These are phyloP conservation scores for Rafetus swinhoei DNA, from an alignment of 2,113 vertebrate species.

Conservation along the genomic window DNA sequence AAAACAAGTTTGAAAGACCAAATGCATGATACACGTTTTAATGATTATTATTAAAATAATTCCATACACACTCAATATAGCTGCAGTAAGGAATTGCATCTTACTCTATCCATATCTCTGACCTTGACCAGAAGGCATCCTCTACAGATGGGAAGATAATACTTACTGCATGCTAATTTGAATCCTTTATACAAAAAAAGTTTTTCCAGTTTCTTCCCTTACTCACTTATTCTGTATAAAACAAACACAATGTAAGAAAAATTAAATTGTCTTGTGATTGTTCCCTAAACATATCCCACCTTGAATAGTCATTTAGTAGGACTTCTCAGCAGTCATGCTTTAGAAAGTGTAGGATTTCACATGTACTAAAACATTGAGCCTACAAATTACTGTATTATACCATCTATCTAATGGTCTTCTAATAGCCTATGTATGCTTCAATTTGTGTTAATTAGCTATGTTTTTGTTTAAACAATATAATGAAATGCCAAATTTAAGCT, in stretches of 20 bases:
- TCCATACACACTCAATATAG: background rate
- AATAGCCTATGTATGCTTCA: background rate
- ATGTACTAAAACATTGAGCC: background rate
- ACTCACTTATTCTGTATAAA: background rate
- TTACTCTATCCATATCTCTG: background rate
- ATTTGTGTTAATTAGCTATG: background rate
- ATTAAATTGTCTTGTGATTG: background rate
- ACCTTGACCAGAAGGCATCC: background rate
- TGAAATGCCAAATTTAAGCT: conserved; percentile 17
- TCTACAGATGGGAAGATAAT: background rate
- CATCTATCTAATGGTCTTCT: background rate
- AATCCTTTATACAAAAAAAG: background rate
- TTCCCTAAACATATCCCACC: background rate
- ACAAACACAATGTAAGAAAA: background rate
- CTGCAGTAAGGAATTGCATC: background rate
- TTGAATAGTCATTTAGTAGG: background rate
- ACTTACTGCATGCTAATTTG: background rate
- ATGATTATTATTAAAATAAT: background rate
- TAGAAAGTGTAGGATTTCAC: background rate
- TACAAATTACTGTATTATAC: background rate
- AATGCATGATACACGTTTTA: conserved; percentile 13
- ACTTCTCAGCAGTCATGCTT: background rate
- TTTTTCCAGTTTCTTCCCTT: background rate
- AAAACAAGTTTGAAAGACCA: conserved; percentile 21
- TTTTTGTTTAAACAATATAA: conserved; percentile 31